Evolutionary conservation across 2,113 vertebrate genomes (phyloP).

Genomic region (Lophochroa leadbeateri): DNA sequence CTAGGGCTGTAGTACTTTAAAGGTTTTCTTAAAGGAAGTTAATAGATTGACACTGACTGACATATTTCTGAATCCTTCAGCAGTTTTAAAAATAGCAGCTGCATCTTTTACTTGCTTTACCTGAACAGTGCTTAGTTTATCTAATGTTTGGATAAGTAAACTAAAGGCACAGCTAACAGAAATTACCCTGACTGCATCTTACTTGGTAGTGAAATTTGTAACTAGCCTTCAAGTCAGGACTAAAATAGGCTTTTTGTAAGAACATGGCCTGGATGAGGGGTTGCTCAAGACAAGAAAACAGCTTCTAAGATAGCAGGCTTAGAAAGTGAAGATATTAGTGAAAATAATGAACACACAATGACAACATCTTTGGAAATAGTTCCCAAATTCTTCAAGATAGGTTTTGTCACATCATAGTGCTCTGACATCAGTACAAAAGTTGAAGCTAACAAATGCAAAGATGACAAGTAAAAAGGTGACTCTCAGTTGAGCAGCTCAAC

Average conservation of each 20-base stretch:
- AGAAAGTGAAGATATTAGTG: not conserved
- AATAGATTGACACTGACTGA: not conserved
- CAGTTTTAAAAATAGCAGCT: not conserved
- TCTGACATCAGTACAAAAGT: not conserved
- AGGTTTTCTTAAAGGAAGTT: not conserved
- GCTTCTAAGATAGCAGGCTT: not conserved
- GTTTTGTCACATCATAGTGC: not conserved
- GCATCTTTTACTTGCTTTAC: not conserved
- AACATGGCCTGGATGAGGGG: not conserved
- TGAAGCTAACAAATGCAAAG: not conserved
- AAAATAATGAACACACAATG: not conserved
- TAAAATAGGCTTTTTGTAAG: not conserved
- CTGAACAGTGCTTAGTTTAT: not conserved
- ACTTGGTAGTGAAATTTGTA: not conserved
- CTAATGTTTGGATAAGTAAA: not conserved
- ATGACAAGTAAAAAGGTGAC: not conserved
- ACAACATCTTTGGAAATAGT: not conserved
- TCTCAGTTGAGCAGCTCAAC: not conserved
- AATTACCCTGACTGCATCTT: not conserved
- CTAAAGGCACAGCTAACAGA: not conserved
- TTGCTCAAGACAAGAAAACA: not conserved
- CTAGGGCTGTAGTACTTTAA: not conserved
- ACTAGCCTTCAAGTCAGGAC: not conserved
- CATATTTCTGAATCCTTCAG: not conserved
- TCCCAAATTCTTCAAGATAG: not conserved